A percentile compares a stretch with the other conserved stretches of the same genome.
phyloP scores from a whole-genome alignment of 2,888 invertebrate species.

The Alloscopus bannaensis region DNA sequence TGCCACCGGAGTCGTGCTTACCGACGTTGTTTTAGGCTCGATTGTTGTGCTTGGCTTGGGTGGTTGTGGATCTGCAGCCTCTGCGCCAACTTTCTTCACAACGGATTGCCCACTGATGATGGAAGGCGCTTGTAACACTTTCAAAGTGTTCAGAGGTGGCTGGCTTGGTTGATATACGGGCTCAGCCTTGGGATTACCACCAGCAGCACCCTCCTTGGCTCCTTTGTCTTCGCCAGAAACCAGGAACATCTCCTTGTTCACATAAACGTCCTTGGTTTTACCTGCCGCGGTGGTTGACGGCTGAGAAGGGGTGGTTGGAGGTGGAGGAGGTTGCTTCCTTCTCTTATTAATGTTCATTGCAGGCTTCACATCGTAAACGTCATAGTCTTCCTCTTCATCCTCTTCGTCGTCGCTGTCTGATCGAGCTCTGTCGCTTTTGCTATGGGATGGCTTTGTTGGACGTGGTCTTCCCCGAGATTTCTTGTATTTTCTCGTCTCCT shows the following conservation, averaged over 20 bases:
- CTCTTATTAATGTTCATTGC: constrained; percentile 39
- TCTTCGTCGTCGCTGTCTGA: constrained; percentile 31
- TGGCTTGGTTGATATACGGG: constrained; percentile 47
- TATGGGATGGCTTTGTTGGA: constrained; percentile 45
- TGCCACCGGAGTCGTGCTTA: constrained; percentile 35
- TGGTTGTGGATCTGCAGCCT: background rate
- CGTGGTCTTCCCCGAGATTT: background rate
- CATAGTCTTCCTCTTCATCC: constrained; percentile 55
- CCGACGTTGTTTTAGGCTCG: constrained; percentile 52
- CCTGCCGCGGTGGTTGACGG: constrained; percentile 4
- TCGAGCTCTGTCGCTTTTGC: constrained; percentile 30
- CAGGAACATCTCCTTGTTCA: constrained; percentile 67
- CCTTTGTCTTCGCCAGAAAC: constrained; percentile 66
- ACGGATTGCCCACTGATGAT: constrained; percentile 65
- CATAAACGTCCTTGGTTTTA: constrained; percentile 51
- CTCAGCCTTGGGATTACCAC: constrained; percentile 42
- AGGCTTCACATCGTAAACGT: constrained; percentile 62
- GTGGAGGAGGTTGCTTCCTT: constrained; percentile 21
- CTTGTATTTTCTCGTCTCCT: constrained; percentile 17
- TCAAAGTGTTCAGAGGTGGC: background rate
- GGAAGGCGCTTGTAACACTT: constrained; percentile 52
- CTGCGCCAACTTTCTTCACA: constrained; percentile 54
- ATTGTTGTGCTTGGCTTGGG: constrained; percentile 30
- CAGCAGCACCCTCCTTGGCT: constrained; percentile 16
- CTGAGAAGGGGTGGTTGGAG: background rate